Evolutionary conservation across 1,140 invertebrate species (phyloP).

Genomic region (Tetragnatha versicolor): DNA sequence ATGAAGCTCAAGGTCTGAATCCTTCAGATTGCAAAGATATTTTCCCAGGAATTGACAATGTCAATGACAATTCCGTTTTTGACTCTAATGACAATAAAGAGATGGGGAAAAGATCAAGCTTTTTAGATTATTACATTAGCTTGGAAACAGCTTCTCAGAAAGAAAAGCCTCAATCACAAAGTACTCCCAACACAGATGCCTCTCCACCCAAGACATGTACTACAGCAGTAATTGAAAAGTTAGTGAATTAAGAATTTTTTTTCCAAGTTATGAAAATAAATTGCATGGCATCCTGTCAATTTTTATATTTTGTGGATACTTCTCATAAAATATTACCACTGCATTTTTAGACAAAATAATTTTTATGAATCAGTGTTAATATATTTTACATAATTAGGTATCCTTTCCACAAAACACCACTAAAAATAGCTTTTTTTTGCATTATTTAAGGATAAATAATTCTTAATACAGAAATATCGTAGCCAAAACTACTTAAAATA

Average conservation of each 20-base stretch:
- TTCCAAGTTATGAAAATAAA: not conserved
- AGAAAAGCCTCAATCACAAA: constrained; percentile 28
- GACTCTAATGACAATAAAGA: constrained; percentile 53
- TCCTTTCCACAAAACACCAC: too few relatives aligned
- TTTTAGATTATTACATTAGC: constrained; percentile 57
- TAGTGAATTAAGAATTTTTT: not conserved
- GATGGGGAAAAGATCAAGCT: constrained; percentile 44
- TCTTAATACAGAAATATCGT: too few relatives aligned
- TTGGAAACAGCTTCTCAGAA: constrained; percentile 47
- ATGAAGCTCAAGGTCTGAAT: constrained; percentile 23
- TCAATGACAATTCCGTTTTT: constrained; percentile 38
- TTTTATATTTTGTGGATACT: too few relatives aligned
- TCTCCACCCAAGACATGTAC: constrained; percentile 2
- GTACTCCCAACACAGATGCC: constrained; percentile 5
- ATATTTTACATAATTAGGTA: too few relatives aligned
- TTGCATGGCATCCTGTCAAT: too few relatives aligned
- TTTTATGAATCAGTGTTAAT: too few relatives aligned
- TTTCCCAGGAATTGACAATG: constrained; percentile 33
- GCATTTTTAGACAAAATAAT: too few relatives aligned
- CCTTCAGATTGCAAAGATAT: constrained; percentile 9
- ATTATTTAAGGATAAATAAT: too few relatives aligned
- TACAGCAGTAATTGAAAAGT: constrained; percentile 16
- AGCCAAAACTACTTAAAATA: too few relatives aligned
- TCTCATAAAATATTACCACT: too few relatives aligned
- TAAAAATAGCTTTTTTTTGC: too few relatives aligned